Percentiles rank a stretch among this genome's conserved stretches.
Conservation (phyloP, 2,888 invertebrate species). For the Euzetes globulus region DNA sequence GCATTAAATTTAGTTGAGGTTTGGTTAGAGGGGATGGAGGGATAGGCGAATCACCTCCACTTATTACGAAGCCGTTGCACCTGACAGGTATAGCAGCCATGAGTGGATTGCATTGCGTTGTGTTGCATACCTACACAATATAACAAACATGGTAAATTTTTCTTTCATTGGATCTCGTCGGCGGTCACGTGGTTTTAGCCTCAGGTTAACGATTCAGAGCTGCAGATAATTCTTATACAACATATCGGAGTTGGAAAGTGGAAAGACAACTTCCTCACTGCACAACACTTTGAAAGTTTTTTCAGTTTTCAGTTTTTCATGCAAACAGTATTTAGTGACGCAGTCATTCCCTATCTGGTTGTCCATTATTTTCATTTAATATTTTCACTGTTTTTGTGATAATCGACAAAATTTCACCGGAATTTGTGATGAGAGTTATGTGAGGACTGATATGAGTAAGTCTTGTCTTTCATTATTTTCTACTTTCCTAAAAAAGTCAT, state of each 20-base stretch:
- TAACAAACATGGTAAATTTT: conserved; percentile 23
- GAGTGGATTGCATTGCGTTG: background rate
- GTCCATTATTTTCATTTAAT: background rate
- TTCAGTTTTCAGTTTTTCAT: background rate
- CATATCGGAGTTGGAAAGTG: conserved; percentile 12
- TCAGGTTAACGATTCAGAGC: conserved; percentile 24
- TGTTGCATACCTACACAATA: conserved; percentile 21
- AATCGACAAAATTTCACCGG: background rate
- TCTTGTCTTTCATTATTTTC: background rate
- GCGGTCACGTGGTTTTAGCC: conserved; percentile 14
- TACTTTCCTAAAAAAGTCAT: background rate
- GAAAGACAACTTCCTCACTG: conserved; percentile 11
- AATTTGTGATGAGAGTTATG: conserved; percentile 15
- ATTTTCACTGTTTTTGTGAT: conserved; percentile 1
- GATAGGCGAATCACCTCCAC: conserved; percentile 28
- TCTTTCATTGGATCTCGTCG: conserved; percentile 5
- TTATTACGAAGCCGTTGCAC: conserved; percentile 27
- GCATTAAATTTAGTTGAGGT: conserved; percentile 12
- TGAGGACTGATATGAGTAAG: conserved; percentile 6
- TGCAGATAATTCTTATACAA: conserved; percentile 18
- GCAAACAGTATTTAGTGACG: conserved; percentile 26
- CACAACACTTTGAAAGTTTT: conserved; percentile 23
- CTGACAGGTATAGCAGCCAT: conserved; percentile 2
- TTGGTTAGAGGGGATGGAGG: conserved; percentile 14
- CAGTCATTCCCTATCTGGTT: conserved; percentile 16